Percentiles rank a stretch among this genome's conserved stretches.
These are phyloP conservation scores for Oscheius sp. DNA, from an alignment of 2,888 invertebrate genomes.

Conservation along the genomic window DNA sequence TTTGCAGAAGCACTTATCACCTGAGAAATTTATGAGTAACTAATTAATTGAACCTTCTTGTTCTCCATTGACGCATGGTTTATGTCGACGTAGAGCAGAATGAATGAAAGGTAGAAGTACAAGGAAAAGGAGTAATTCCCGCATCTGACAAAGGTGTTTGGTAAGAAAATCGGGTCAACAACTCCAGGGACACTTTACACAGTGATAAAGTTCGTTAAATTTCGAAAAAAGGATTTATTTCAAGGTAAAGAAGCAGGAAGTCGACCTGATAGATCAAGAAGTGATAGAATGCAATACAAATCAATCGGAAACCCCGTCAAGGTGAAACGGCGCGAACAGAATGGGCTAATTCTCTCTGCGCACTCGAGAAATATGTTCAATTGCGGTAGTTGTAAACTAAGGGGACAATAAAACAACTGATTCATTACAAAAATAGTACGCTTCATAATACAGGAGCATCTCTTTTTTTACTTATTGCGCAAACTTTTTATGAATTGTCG, in stretches of 20 bases:
- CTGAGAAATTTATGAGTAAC: slow-evolving; percentile 13
- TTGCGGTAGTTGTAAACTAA: no score
- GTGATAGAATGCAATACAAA: slow-evolving; percentile 12
- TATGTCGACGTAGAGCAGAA: slow-evolving; percentile 37
- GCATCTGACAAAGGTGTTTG: not conserved
- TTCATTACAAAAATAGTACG: no score
- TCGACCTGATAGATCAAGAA: slow-evolving; percentile 7
- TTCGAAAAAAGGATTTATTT: not conserved
- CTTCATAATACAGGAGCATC: no score
- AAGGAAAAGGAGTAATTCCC: slow-evolving; percentile 29
- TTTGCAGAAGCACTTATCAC: slow-evolving; percentile 45
- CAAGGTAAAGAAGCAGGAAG: not conserved
- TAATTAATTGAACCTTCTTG: slow-evolving; percentile 34
- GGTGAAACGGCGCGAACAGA: slow-evolving; percentile 16
- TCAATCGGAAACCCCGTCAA: slow-evolving; percentile 23
- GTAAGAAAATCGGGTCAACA: not conserved
- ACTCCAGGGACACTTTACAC: not conserved
- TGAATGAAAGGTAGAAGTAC: slow-evolving; percentile 29
- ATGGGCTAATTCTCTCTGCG: slow-evolving; percentile 5
- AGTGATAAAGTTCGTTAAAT: not conserved
- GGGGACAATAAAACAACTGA: no score
- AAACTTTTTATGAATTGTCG: no score
- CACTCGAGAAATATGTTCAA: not conserved
- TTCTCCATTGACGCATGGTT: slow-evolving; percentile 46
- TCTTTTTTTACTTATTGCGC: no score